A percentile compares a stretch with the other conserved stretches of the same genome.
phyloP scores from a whole-genome alignment of 2,888 invertebrate species.

The Synanthedon vespiformis region DNA sequence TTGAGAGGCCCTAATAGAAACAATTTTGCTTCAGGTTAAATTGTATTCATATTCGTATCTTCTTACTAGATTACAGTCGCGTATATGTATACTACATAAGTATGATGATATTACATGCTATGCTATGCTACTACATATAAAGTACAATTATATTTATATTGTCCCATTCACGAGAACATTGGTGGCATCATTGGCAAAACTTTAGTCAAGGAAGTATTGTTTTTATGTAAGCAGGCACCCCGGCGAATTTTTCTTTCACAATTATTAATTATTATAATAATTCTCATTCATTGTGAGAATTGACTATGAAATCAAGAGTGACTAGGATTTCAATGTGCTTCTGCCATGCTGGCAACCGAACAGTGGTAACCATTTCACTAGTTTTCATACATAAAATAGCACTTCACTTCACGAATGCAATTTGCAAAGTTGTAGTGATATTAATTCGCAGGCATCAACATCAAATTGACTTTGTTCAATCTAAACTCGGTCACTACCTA shows the following conservation, averaged over 20 bases:
- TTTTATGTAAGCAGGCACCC: too few relatives aligned
- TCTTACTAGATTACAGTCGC: neutral
- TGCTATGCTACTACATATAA: too few relatives aligned
- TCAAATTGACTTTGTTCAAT: slow-evolving; percentile 8
- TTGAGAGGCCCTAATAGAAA: neutral
- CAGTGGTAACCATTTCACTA: neutral
- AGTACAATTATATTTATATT: neutral
- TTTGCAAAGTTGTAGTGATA: neutral
- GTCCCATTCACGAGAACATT: neutral
- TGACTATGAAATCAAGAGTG: too few relatives aligned
- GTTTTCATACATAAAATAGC: neutral
- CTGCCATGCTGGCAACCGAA: too few relatives aligned
- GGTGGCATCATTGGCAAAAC: too few relatives aligned
- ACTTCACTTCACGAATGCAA: neutral
- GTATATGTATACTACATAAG: too few relatives aligned
- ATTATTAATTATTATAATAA: too few relatives aligned
- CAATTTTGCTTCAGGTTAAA: neutral
- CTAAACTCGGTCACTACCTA: slow-evolving; percentile 44
- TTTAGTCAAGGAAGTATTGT: too few relatives aligned
- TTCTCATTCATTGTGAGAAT: too few relatives aligned
- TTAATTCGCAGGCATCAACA: neutral
- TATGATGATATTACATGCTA: too few relatives aligned
- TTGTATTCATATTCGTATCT: neutral
- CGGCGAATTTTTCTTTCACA: too few relatives aligned
- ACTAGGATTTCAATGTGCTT: too few relatives aligned